Evolutionary conservation across 2,113 vertebrate species (phyloP).

Genomic region (Alectura lathami): DNA sequence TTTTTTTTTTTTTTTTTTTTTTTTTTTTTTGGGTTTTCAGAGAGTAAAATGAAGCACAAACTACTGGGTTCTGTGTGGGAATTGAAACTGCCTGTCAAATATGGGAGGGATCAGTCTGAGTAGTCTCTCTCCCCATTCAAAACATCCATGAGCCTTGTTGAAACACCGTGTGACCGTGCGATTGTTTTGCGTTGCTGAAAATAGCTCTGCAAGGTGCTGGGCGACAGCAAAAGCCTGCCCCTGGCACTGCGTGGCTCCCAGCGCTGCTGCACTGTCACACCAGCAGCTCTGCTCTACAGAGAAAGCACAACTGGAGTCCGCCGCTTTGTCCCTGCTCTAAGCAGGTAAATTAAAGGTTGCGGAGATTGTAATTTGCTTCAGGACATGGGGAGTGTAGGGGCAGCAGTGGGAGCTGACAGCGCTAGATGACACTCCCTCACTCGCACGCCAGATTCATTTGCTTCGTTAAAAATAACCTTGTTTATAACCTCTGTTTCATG

Average conservation of each 20-base stretch:
- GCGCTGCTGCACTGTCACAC: neutral
- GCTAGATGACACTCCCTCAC: neutral
- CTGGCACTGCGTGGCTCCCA: neutral
- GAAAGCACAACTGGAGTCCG: slow-evolving; percentile 3
- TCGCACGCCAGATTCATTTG: neutral
- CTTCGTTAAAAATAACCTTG: slow-evolving; percentile 36
- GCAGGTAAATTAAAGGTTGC: slow-evolving; percentile 34
- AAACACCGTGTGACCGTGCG: neutral
- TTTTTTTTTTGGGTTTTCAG: neutral
- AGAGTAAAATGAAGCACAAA: neutral
- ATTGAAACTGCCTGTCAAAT: neutral
- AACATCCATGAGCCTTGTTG: neutral
- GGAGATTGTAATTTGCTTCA: neutral
- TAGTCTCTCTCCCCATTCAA: slow-evolving; percentile 10
- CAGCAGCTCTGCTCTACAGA: neutral
- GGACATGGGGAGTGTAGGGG: neutral
- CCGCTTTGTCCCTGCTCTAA: neutral
- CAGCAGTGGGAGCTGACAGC: neutral
- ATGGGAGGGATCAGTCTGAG: neutral
- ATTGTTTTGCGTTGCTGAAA: neutral
- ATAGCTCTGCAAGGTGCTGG: neutral
- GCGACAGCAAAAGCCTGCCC: neutral
- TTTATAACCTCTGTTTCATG: slow-evolving; percentile 52
- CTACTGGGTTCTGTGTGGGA: neutral
- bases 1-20: too few relatives aligned